Base-by-base conservation (phyloP, 2,888 invertebrate genomes). In the Caenorhabditis sp. region DNA sequence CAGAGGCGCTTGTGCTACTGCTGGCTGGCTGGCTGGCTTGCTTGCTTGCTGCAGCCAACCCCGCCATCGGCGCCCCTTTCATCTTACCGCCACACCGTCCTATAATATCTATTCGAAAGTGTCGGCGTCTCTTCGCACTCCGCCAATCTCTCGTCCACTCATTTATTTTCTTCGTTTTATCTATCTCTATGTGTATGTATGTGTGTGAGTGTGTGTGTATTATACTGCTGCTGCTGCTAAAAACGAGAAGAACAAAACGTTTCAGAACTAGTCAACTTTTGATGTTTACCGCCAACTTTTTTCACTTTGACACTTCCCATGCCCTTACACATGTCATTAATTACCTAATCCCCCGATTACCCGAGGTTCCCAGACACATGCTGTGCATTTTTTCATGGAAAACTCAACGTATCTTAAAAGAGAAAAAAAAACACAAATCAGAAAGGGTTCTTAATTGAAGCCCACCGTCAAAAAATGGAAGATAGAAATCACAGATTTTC, bases 91-190 rank as follows among this genome's bases (percentile, higher is more conserved):
- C 49, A 50, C 23, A 12, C 23, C 24, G 17, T 49, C 23, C 37
- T 57, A 36, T 53, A 10, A 23, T 19, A 24, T 53, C 51, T 55
- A 27, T 53, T 70, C 62, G 62, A 59, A 66, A 66, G 62, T 43
- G 43, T 43, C 43, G 12, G 43, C 17, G 43, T 43, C 53, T 65
- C 19, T 53, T 23, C 58, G 1, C 10, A 10, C 26, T 17, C 21
- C 51, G 23, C 57, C 55, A 24, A 49, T 23, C 61, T 51, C n/a
- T 37, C 58, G 27, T 19, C 21, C 36, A 51, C 26, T 21, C 37
- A 59, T 23, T 23, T 27, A 27, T 27, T 26, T 57, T 27, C 27
- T 26, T 27, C 27, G 57, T 27, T 27, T 26, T n/a, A n/a, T 26
- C 26, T 54, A 14, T 54, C 23, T 54, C 12, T 14, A 24, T 54